Evolutionary conservation across 1,140 invertebrate genomes (phyloP), one percentile per base, ranked within the genome.

Genomic region (Leptinotarsa defecta): DNA sequence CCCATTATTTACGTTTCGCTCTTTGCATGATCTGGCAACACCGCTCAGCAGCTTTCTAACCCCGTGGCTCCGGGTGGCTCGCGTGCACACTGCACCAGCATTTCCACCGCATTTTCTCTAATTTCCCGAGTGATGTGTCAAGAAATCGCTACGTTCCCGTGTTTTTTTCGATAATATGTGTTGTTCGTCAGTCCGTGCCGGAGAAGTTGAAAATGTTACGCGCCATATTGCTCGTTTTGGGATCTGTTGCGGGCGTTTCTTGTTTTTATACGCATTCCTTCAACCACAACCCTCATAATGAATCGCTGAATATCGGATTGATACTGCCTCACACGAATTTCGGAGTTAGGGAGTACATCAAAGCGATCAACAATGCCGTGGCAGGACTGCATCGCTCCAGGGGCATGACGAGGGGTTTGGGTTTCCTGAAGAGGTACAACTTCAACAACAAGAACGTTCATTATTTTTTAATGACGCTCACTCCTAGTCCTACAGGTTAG

Each of bases 401-500:
- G 68, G 84, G 88, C 57, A 75, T 86, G 79, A 72, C 86, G 80
- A 81, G 81, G n/a, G 90, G 88, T 77, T 86, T 90, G 73, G 87
- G 87, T 75, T 92, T 92, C 83, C 82, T 92, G 49, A 88, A 90
- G 80, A 88, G 90, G 76, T 92, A 91, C 82, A 86, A 87, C 34
- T 92, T 92, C 78, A 88, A 88, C 17, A 87, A 88, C 48, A 84
- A 86, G 57, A 89, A 92, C 78, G 90, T 93, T 34, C 89, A 88
- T 78, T 88, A 87, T 75, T 88, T 89, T 61, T 90, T 92, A 88
- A 91, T 93, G 89, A 89, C 89, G 70, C 85, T 94, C 20, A 92
- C 91, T 63, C 93, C 93, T 11, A 93, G 91, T 87, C 93, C 93
- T 13, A 94, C 91, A 89, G 92, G 92, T 94, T 86, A 85, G 71